Conservation (phyloP, 2,797 vertebrate genomes). For the Microtus agrestis region DNA sequence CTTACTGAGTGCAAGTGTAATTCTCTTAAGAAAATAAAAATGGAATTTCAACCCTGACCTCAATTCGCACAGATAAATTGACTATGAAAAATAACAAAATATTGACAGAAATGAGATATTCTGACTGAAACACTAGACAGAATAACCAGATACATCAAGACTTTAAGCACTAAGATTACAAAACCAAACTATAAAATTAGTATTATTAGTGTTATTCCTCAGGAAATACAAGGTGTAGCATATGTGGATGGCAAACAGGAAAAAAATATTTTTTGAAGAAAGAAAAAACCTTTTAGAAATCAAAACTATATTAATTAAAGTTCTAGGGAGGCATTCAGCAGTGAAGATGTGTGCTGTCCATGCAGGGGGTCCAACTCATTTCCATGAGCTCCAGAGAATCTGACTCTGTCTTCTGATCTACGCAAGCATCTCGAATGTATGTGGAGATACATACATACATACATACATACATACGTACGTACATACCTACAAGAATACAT, state of each 20-base stretch:
- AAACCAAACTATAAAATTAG: slow-evolving; percentile 12
- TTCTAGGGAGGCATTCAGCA: background rate
- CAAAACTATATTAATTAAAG: slow-evolving; percentile 13
- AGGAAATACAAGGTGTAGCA: background rate
- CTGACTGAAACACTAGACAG: background rate
- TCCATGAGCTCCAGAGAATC: background rate
- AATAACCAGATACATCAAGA: background rate
- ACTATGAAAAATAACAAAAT: slow-evolving; percentile 51
- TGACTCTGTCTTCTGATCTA: background rate
- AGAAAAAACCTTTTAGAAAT: background rate
- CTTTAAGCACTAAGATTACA: background rate
- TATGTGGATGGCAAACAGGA: background rate
- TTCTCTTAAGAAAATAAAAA: slow-evolving; percentile 33
- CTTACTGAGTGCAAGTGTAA: background rate
- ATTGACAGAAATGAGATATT: slow-evolving; percentile 11
- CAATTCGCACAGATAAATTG: slow-evolving; percentile 3
- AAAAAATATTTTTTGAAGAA: background rate
- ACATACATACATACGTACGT: background rate
- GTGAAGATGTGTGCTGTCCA: background rate
- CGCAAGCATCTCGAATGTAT: background rate
- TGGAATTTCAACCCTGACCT: slow-evolving; percentile 13
- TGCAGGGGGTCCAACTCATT: background rate
- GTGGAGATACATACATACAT: no score
- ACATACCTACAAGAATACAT: background rate
- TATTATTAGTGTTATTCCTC: background rate